Base-by-base conservation (phyloP, 2,113 vertebrate genomes). In the Seriola quinqueradiata region DNA sequence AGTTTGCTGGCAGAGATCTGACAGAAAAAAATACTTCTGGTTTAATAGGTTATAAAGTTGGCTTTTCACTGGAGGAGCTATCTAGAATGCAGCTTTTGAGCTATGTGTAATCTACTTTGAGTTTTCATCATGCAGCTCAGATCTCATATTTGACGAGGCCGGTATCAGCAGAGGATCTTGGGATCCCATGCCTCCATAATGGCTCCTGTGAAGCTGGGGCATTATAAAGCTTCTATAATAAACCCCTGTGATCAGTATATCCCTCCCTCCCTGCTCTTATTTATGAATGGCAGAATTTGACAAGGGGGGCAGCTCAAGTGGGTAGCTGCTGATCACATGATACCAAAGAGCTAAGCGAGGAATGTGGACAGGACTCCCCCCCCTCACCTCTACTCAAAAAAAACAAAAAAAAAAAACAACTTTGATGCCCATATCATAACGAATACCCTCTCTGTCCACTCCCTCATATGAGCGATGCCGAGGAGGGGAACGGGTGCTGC, bases 341-440 rank as follows among this genome's bases (percentile, higher is more conserved):
- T 92, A 93, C 89, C 73, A 74, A 84, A 81, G 82, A 85, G 82
- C 89, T 92, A 87, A 94, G 93, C 77, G 82, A 95, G 95, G 97
- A 98, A 97, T 97, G 96, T 60, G 92, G 95, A 95, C 94, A 88
- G 87, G 86, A 80, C 91, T 91, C 93, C 85, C 16, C 73, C 71
- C 92, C 84, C 44, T 25, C 38, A 34, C 36, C 50, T 66, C 73
- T 28, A 11, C 42, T 48, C 13, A 4, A 38, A 87, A 84, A 83
- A 90, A 94, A 96, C 92, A 96, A 5, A 36, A 90, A 94, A 96
- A 93, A 96, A 28, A 28, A 28, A 2, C 28, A 28, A 96, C 96
- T 97, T 98, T 97, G 97, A 98, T 97, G 96, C 95, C 89, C 90
- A 90, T 94, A 95, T 96, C 95, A 96, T 95, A 96, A 95, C 95